A percentile compares a stretch with the other conserved stretches of the same genome.
Evolutionary conservation across 2,113 vertebrate genomes (phyloP).

Genomic region (Epinephelus moara): DNA sequence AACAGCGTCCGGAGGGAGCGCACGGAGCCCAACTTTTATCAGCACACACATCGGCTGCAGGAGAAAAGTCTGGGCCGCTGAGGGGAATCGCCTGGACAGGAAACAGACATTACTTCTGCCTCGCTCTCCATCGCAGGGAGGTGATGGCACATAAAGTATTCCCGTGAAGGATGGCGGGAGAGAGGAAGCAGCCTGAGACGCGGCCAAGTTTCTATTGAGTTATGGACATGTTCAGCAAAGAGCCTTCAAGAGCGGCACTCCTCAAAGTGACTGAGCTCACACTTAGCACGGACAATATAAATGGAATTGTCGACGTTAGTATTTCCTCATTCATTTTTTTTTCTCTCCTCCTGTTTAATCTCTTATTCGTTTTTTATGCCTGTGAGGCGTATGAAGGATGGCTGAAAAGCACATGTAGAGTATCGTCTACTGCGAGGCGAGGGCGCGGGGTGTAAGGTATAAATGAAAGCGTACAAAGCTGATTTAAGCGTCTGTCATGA

Average conservation of each 20-base stretch:
- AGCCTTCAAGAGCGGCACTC: constrained; percentile 64
- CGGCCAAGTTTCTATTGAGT: constrained; percentile 76
- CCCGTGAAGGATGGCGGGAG: constrained; percentile 62
- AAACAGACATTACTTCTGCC: constrained; percentile 59
- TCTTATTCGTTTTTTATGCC: constrained; percentile 39
- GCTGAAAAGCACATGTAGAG: constrained; percentile 40
- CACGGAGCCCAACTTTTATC: constrained; percentile 27
- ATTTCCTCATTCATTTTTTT: constrained; percentile 53
- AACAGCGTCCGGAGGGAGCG: constrained; percentile 21
- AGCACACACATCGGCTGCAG: background rate
- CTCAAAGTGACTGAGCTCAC: constrained; percentile 68
- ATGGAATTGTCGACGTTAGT: constrained; percentile 63
- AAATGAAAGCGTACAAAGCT: constrained; percentile 30
- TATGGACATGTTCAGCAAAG: constrained; percentile 66
- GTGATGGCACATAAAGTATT: constrained; percentile 69
- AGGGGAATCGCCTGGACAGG: constrained; percentile 54
- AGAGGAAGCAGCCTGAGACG: constrained; percentile 59
- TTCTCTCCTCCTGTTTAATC: constrained; percentile 29
- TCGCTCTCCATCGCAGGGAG: constrained; percentile 41
- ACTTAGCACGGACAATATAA: constrained; percentile 60
- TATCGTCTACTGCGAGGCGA: constrained; percentile 15
- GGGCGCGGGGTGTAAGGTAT: constrained; percentile 13
- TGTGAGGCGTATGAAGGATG: constrained; percentile 27
- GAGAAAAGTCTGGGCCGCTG: background rate
- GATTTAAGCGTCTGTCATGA: constrained; percentile 64